These are phyloP conservation scores for Heliocidaris tuberculata DNA, from an alignment of 35 echinoderm and acorn worm genomes.

Conservation along the genomic window DNA sequence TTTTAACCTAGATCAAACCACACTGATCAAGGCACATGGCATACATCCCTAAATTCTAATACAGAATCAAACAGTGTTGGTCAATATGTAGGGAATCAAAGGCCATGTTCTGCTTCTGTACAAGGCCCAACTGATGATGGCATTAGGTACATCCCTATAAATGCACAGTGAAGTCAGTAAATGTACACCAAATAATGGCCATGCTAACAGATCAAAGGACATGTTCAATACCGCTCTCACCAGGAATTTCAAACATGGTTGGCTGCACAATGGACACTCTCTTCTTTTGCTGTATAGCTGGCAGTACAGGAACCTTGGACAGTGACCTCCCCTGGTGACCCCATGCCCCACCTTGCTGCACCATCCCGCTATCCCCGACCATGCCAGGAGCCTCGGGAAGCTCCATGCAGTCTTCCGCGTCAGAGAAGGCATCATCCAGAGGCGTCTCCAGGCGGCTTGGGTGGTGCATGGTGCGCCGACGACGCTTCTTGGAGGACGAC, in stretches of 20 bases:
- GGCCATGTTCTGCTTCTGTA: not conserved
- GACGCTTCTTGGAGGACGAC: not conserved
- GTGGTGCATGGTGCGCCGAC: constrained; percentile 47
- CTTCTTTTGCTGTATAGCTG: constrained; percentile 61
- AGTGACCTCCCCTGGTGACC: not conserved
- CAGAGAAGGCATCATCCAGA: constrained; percentile 60
- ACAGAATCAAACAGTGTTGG: too few species aligned
- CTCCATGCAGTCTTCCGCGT: constrained; percentile 62
- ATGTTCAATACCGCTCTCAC: constrained; percentile 55
- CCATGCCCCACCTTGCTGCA: constrained; percentile 44
- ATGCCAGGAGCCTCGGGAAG: constrained; percentile 26
- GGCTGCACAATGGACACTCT: constrained; percentile 52
- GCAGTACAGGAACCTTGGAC: constrained; percentile 73
- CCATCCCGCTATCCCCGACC: not conserved
- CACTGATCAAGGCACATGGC: too few species aligned
- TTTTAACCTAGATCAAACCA: too few species aligned
- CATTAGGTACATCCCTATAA: not conserved
- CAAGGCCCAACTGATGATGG: not conserved
- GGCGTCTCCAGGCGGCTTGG: constrained; percentile 76
- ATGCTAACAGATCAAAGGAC: not conserved
- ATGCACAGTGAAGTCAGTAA: not conserved
- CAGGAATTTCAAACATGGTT: constrained; percentile 58
- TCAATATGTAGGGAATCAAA: too few species aligned
- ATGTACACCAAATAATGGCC: not conserved
- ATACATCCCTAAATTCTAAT: too few species aligned